Conservation (phyloP, 2,888 invertebrate genomes). For the Chironomus tentans region DNA sequence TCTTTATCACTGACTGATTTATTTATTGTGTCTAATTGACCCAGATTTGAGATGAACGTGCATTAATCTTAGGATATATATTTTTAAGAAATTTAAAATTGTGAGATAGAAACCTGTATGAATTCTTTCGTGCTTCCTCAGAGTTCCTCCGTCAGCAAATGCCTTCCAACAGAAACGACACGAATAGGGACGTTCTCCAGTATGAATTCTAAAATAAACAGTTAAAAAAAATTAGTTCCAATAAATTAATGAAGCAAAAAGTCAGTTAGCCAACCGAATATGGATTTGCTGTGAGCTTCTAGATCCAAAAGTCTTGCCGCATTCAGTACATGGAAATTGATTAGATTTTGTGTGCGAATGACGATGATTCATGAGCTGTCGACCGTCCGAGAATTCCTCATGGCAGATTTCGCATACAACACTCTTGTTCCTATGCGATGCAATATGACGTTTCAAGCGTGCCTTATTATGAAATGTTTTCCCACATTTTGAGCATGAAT, state of each 20-base stretch:
- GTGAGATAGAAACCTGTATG: conserved; percentile 52
- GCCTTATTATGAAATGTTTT: conserved; percentile 65
- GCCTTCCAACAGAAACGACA: conserved; percentile 84
- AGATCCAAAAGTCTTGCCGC: conserved; percentile 79
- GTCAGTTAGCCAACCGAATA: conserved; percentile 52
- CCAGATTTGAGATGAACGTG: too few relatives aligned
- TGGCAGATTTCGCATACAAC: conserved; percentile 61
- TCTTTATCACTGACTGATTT: too few relatives aligned
- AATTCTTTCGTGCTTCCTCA: conserved; percentile 76
- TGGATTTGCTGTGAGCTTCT: conserved; percentile 80
- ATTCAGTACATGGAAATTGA: conserved; percentile 72
- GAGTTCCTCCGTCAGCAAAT: conserved; percentile 77
- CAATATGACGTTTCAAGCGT: conserved; percentile 55
- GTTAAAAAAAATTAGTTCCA: neutral
- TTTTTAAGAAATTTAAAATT: too few relatives aligned
- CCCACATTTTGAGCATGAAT: conserved; percentile 57
- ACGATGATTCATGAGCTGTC: conserved; percentile 59
- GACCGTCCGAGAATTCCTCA: conserved; percentile 60
- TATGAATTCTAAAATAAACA: conserved; percentile 4
- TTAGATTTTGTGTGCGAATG: conserved; percentile 49
- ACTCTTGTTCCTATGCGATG: conserved; percentile 60
- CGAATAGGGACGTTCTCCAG: conserved; percentile 67
- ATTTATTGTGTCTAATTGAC: too few relatives aligned
- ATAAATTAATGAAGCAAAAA: neutral
- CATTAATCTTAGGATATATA: too few relatives aligned